A percentile compares a stretch with the other conserved stretches of the same genome.
phyloP scores from a whole-genome alignment of 2,797 vertebrate species.

The Antrozous pallidus region DNA sequence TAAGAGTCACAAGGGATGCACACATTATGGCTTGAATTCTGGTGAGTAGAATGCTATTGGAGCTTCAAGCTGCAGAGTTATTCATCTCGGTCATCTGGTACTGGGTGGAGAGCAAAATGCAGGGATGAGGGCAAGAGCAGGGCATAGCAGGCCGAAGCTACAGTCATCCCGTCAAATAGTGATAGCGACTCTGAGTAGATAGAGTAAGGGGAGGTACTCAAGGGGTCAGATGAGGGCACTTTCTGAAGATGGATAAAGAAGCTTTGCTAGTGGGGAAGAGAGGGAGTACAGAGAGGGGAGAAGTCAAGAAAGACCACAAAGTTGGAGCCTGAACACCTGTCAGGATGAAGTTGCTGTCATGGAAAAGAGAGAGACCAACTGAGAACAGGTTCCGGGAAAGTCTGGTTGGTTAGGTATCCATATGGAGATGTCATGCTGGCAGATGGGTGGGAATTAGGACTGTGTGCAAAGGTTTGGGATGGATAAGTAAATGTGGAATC shows the following conservation, averaged over 20 bases:
- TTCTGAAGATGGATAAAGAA: neutral
- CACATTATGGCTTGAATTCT: neutral
- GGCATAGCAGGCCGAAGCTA: neutral
- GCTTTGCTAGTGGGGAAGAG: neutral
- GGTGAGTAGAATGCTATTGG: neutral
- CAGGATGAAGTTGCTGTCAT: neutral
- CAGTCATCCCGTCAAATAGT: neutral
- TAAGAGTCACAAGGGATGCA: neutral
- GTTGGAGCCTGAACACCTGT: neutral
- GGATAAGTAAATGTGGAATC: neutral
- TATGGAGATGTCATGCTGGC: neutral
- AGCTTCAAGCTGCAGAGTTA: neutral
- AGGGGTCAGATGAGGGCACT: neutral
- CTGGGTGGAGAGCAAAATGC: neutral
- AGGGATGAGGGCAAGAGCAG: neutral
- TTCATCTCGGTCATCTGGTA: neutral
- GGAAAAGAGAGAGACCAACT: neutral
- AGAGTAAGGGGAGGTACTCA: neutral
- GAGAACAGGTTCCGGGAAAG: neutral
- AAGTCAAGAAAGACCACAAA: neutral
- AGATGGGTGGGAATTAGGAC: neutral
- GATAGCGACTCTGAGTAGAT: neutral
- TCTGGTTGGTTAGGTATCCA: neutral
- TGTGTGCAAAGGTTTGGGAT: neutral
- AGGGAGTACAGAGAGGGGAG: neutral